These are phyloP conservation scores for Drosophila subquinaria DNA, from an alignment of 2,888 invertebrate species.

Conservation along the genomic window DNA sequence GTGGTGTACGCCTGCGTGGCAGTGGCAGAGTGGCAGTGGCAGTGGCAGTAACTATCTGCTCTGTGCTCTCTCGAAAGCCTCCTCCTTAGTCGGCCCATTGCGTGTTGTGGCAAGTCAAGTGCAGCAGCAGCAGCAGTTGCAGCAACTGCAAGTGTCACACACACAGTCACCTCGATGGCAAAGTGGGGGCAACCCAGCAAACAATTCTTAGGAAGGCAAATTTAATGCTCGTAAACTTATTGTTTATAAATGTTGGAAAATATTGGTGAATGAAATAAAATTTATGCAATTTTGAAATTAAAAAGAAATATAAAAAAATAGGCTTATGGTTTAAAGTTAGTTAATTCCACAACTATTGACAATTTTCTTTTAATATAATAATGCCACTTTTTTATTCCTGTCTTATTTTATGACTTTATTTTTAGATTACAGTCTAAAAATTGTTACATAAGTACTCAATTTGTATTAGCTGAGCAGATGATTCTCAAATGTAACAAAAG, in stretches of 20 bases:
- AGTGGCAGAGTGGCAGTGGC: conserved; percentile 46
- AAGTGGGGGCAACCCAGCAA: conserved; percentile 50
- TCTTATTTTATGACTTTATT: too few species aligned
- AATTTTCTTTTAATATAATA: background rate
- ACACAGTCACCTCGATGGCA: conserved; percentile 42
- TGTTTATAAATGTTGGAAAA: too few species aligned
- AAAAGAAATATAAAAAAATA: background rate
- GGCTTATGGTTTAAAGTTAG: too few species aligned
- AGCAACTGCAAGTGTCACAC: conserved; percentile 56
- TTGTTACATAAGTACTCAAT: too few species aligned
- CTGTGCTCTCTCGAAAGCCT: conserved; percentile 42
- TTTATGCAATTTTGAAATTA: background rate
- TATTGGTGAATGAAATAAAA: too few species aligned
- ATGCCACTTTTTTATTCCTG: background rate
- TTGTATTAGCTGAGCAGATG: too few species aligned
- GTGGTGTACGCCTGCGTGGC: conserved; percentile 73
- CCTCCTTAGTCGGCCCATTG: conserved; percentile 60
- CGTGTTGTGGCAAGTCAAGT: conserved; percentile 78
- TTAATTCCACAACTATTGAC: too few species aligned
- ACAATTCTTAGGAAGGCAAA: conserved; percentile 7
- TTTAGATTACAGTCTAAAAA: too few species aligned
- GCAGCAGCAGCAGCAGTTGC: conserved; percentile 55
- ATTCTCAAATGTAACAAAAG: too few species aligned
- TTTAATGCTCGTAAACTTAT: background rate
- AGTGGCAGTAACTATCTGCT: conserved; percentile 51